phyloP scores from a whole-genome alignment of 2,888 invertebrate genomes.

The Tipula confusa region DNA sequence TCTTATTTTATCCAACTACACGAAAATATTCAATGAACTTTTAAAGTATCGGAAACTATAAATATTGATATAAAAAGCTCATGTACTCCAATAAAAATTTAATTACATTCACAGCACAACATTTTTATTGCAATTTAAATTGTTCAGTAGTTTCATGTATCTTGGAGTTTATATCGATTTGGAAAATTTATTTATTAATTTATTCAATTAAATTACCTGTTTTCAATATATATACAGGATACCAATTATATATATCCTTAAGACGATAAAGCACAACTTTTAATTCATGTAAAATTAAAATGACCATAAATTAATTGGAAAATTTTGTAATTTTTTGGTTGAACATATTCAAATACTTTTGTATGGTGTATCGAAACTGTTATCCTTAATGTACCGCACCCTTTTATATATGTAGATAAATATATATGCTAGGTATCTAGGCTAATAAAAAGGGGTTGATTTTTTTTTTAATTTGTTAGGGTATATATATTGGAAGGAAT shows the following conservation, averaged over 20 bases:
- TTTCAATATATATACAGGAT: not conserved
- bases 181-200: not conserved
- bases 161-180: not conserved
- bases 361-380: not conserved
- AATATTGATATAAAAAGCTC: not conserved
- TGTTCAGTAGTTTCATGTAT: not conserved
- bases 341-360: not conserved
- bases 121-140: not conserved
- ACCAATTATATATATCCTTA: not conserved
- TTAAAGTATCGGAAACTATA: no score
- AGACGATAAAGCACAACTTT: constrained; percentile 12
- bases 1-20: no score
- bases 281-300: not conserved
- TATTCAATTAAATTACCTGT: not conserved
- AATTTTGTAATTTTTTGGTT: not conserved
- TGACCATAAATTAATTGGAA: not conserved
- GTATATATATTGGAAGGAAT: not conserved
- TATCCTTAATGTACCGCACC: not conserved
- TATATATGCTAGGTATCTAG: not conserved
- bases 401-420: not conserved
- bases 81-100: not conserved
- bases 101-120: not conserved
- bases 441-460: not conserved
- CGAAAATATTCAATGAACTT: no score
- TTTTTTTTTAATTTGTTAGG: not conserved